A percentile compares a stretch with the other conserved stretches of the same genome.
phyloP scores from a whole-genome alignment of 2,797 vertebrate species.

The Phrynocephalus vlangalii region DNA sequence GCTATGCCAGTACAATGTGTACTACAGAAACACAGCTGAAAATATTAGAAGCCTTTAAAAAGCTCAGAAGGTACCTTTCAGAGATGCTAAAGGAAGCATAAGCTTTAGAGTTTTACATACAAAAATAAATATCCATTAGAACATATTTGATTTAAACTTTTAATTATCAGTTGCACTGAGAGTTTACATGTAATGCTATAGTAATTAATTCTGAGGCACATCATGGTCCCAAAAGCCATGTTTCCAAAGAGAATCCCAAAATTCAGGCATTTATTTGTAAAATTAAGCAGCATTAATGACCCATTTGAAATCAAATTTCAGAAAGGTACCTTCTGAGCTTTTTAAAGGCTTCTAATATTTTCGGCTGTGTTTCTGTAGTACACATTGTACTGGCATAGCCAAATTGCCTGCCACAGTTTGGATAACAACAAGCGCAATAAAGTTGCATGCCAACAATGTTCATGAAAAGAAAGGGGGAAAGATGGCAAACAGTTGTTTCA shows the following conservation, averaged over 20 bases:
- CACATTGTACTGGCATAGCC: slow-evolving; percentile 27
- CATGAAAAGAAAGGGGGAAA: too few species aligned
- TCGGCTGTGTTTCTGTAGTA: slow-evolving; percentile 50
- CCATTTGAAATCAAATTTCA: not conserved
- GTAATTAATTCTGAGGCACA: not conserved
- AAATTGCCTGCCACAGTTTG: slow-evolving; percentile 19
- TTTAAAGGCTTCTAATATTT: slow-evolving; percentile 37
- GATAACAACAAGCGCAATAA: too few species aligned
- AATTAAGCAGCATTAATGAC: too few species aligned
- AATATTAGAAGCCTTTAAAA: slow-evolving; percentile 43
- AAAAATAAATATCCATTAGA: not conserved
- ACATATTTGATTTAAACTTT: not conserved
- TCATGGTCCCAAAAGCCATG: not conserved
- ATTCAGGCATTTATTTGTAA: not conserved
- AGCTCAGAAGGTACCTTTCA: slow-evolving; percentile 40
- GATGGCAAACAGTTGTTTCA: too few species aligned
- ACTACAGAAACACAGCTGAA: slow-evolving; percentile 45
- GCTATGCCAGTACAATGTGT: slow-evolving; percentile 24
- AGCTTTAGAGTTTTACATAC: not conserved
- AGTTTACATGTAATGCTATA: not conserved
- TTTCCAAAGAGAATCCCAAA: not conserved
- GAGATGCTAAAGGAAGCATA: not conserved
- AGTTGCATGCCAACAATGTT: too few species aligned
- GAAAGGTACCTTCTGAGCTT: slow-evolving; percentile 41
- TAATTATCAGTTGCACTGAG: not conserved